phyloP scores from a whole-genome alignment of 2,797 vertebrate genomes.

The Catamblyrhynchus diadema region DNA sequence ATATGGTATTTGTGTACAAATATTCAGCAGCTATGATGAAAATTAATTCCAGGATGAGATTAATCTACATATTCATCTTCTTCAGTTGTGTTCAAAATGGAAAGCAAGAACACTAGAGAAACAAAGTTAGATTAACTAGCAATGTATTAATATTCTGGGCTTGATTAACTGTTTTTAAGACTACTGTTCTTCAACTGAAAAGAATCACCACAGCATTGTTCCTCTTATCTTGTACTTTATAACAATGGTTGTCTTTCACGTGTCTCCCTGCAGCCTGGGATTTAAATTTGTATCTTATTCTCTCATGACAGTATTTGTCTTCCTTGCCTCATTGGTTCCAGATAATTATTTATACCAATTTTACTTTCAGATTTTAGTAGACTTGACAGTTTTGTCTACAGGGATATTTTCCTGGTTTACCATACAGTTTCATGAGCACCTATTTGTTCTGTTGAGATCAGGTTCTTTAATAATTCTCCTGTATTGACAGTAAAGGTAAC shows the following conservation, averaged over 20 bases:
- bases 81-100: not conserved
- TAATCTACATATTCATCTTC: slow-evolving; percentile 32
- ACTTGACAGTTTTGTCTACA: slow-evolving; percentile 22
- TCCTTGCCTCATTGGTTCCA: slow-evolving; percentile 28
- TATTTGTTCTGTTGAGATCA: not conserved
- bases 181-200: not conserved
- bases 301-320: slow-evolving; percentile 22
- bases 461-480: not conserved
- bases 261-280: not conserved
- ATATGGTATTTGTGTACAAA: slow-evolving; percentile 26
- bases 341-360: slow-evolving; percentile 58
- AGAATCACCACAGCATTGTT: not conserved
- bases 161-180: slow-evolving; percentile 10
- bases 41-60: slow-evolving; percentile 38
- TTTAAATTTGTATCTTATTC: slow-evolving; percentile 31
- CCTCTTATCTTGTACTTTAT: not conserved
- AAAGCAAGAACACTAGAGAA: not conserved
- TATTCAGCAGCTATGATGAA: slow-evolving; percentile 23
- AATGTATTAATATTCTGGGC: slow-evolving; percentile 8
- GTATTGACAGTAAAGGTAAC: not conserved
- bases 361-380: slow-evolving; percentile 54
- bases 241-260: not conserved
- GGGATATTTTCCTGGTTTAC: not conserved
- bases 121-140: slow-evolving; percentile 4
- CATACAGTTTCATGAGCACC: not conserved